Conservation (phyloP, 2,888 invertebrate genomes). For the Tipula vernalis region DNA sequence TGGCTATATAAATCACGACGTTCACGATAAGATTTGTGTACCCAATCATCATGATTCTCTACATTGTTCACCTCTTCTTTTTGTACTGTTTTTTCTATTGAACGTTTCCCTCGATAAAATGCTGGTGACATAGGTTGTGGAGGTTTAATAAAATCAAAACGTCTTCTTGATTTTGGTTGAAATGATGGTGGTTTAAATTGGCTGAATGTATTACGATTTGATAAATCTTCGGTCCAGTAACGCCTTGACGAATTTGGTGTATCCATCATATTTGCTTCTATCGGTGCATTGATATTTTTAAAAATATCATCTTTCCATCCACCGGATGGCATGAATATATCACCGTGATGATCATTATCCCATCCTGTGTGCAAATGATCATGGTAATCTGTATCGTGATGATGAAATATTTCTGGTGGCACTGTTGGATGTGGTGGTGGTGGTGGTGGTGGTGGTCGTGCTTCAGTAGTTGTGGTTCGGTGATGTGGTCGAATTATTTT, state of each 20-base stretch:
- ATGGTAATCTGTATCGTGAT: background rate
- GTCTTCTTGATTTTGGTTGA: background rate
- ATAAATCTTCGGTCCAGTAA: background rate
- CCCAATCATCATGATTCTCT: background rate
- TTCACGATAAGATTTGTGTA: background rate
- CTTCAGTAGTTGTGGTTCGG: background rate
- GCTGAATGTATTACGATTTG: background rate
- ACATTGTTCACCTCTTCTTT: background rate
- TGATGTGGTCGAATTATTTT: background rate
- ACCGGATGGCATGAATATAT: background rate
- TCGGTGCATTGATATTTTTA: background rate
- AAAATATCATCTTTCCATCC: constrained; percentile 6
- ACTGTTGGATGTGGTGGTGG: background rate
- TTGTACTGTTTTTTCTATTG: background rate
- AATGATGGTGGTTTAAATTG: background rate
- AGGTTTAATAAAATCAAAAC: background rate
- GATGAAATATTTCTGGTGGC: background rate
- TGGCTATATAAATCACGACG: background rate
- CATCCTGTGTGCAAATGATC: background rate
- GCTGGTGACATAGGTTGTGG: background rate
- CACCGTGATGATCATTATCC: background rate
- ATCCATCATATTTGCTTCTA: background rate
- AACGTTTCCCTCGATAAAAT: background rate
- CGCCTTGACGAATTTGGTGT: background rate
- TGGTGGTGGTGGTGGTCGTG: background rate